Evolutionary conservation across 64 coral and sea anemone species (phyloP).

Genomic region (Acropora yongei): DNA sequence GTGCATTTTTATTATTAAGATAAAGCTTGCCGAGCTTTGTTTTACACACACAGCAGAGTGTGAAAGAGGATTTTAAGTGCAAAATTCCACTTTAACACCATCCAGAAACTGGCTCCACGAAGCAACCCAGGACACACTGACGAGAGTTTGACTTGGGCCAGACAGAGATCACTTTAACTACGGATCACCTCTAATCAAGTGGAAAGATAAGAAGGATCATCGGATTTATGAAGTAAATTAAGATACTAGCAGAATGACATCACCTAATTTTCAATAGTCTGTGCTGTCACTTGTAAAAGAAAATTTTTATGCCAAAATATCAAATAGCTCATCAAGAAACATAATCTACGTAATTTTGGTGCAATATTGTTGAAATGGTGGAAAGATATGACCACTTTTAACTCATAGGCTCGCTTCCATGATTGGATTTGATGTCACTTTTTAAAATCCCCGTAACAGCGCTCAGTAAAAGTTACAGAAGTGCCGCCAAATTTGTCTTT

Average conservation of each 20-base stretch:
- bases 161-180: conserved; percentile 62
- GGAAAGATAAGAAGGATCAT: conserved; percentile 61
- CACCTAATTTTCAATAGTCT: background rate
- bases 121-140: conserved; percentile 59
- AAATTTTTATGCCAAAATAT: background rate
- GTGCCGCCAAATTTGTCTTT: no score
- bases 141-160: conserved; percentile 56
- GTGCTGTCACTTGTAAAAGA: background rate
- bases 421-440: no score
- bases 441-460: no score
- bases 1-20: no score
- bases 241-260: background rate
- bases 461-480: no score
- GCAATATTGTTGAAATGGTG: no score
- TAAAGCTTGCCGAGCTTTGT: conserved; percentile 14
- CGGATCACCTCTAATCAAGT: conserved; percentile 8
- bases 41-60: conserved; percentile 57
- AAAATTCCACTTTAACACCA: conserved; percentile 65
- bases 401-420: no score
- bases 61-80: conserved; percentile 60
- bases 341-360: no score
- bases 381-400: no score
- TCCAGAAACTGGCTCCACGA: conserved; percentile 46
- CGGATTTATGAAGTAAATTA: conserved; percentile 58
- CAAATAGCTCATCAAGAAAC: no score